phyloP scores from a whole-genome alignment of 2,113 vertebrate species.

The Corydoras sp. region DNA sequence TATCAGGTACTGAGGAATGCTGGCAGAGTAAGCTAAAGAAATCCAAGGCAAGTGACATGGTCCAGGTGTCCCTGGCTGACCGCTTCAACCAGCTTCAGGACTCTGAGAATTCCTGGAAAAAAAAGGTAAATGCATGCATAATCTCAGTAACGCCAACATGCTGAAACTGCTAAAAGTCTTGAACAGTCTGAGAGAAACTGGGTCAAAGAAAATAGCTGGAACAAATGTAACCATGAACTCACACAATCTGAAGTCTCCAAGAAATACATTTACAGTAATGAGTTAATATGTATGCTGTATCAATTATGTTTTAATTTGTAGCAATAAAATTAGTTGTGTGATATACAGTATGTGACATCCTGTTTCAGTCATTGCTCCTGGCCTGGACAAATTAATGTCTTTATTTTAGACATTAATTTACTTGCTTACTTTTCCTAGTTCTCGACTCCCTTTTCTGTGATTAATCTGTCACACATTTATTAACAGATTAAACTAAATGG shows the following conservation, averaged over 20 bases:
- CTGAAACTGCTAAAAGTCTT: slow-evolving; percentile 3
- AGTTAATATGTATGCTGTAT: neutral
- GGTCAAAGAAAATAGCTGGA: slow-evolving; percentile 18
- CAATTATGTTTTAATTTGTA: neutral
- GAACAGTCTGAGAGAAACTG: neutral
- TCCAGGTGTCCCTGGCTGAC: slow-evolving; percentile 59
- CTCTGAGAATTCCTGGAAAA: slow-evolving; percentile 65
- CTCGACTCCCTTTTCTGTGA: neutral
- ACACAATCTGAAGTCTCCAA: neutral
- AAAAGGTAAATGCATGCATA: slow-evolving; percentile 57
- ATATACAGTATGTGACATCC: neutral
- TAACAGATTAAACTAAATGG: neutral
- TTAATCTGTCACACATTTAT: neutral
- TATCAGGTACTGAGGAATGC: slow-evolving; percentile 49
- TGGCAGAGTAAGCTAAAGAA: slow-evolving; percentile 47
- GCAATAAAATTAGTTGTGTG: neutral
- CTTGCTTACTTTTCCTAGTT: neutral
- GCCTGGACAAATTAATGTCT: neutral
- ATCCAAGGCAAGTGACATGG: slow-evolving; percentile 38
- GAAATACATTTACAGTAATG: neutral
- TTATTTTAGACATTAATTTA: neutral
- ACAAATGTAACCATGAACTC: slow-evolving; percentile 1
- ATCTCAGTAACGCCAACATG: neutral
- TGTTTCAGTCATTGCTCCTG: neutral
- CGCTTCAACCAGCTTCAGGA: slow-evolving; percentile 66